Evolutionary conservation across 2,888 invertebrate species (phyloP), one percentile per base, ranked within the genome.

Genomic region (Crepidodera aurea): DNA sequence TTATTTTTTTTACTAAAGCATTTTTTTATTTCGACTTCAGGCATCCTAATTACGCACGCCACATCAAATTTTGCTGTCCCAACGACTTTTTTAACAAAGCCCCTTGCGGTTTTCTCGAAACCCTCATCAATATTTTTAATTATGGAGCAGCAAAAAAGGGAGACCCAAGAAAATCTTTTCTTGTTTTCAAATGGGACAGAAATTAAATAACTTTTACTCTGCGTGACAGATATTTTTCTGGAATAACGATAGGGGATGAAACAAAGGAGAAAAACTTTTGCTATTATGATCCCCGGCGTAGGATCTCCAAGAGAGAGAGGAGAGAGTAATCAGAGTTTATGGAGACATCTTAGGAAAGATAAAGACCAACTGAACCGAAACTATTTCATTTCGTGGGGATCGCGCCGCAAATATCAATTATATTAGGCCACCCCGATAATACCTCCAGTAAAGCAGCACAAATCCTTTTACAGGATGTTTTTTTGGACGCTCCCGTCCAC

Each of bases 401-500:
- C 71, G 71, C 66, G 72, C 77, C 78, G 75, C 78, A 78, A 79
- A 79, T 79, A 78, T 79, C 79, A 79, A 79, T 75, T 79, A 79
- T 78, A 79, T 77, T 76, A 73, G 73, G 64, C 74, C 64, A 69
- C 73, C 72, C 71, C 66, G 72, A 71, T 73, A 71, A 73, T 73
- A 73, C 71, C 69, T 69, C 68, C 63, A 58, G 63, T 64, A 63
- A 66, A 66, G 69, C 69, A 68, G 61, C 60, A 59, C 57, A 60
- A 56, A 60, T 65, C 67, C 70, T 69, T n/a, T 71, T 69, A 66
- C 64, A 58, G 51, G 61, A 40, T 37, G 34, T 50, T 62, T 60
- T 51, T 34, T 27, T n/a, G 53, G 60, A 13, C 37, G 19, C 16
- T 25, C 13, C 39, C 15, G 13, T 44, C 25, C 22, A n/a, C 16